Percentiles rank a stretch among this genome's conserved stretches.
phyloP scores from a whole-genome alignment of 2,113 vertebrate species.

The Formicarius rufipectus region DNA sequence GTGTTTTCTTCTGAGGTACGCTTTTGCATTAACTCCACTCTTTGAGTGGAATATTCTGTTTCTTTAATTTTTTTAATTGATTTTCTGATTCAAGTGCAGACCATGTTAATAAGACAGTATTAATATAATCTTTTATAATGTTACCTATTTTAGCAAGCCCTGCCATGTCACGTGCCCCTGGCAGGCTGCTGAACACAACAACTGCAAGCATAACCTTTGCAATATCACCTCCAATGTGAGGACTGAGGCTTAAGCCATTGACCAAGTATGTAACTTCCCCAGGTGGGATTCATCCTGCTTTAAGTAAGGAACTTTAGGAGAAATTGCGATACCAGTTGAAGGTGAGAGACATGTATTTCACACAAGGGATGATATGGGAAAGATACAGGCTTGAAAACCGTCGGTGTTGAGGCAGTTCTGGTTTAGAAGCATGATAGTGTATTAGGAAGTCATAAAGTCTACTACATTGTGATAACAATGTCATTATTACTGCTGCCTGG shows the following conservation, averaged over 20 bases:
- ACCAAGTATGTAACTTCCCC: neutral
- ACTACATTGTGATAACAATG: neutral
- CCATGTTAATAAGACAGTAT: neutral
- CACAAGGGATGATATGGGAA: neutral
- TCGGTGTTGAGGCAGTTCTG: neutral
- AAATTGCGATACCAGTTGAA: neutral
- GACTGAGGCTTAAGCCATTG: neutral
- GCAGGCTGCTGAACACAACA: neutral
- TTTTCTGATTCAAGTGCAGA: neutral
- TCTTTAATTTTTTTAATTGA: neutral
- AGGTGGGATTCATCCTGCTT: neutral
- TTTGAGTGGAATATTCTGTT: neutral
- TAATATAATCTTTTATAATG: neutral
- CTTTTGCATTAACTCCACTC: neutral
- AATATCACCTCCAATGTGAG: neutral
- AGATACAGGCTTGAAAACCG: neutral
- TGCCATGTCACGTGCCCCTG: neutral
- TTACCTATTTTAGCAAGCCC: neutral
- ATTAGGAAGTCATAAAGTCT: neutral
- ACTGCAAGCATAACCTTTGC: neutral
- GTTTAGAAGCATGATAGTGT: neutral
- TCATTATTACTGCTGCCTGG: neutral
- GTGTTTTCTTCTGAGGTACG: neutral
- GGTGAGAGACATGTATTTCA: neutral
- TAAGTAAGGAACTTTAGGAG: neutral